Evolutionary conservation across 2,888 invertebrate species (phyloP).

Genomic region (Tetragnatha montana): DNA sequence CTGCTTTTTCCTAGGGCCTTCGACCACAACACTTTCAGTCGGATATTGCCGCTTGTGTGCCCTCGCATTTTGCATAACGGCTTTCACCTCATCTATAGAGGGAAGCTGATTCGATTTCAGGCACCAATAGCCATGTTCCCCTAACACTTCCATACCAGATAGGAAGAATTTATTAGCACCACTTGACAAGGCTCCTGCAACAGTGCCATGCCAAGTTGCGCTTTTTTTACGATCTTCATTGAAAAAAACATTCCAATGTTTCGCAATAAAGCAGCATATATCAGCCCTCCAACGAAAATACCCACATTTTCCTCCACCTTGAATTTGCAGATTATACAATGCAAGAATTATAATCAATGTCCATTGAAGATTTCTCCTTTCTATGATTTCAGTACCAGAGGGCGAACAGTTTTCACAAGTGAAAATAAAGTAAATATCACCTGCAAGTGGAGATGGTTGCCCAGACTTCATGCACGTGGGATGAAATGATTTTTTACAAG

Average conservation of each 20-base stretch:
- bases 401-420: slow-evolving; percentile 83
- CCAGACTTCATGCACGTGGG: slow-evolving; percentile 81
- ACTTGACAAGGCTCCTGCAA: slow-evolving; percentile 88
- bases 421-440: slow-evolving; percentile 86
- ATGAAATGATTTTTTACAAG: slow-evolving; percentile 74
- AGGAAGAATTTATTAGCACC: slow-evolving; percentile 85
- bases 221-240: slow-evolving; percentile 84
- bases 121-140: slow-evolving; percentile 92
- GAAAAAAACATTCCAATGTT: slow-evolving; percentile 86
- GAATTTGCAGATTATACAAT: slow-evolving; percentile 85
- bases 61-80: slow-evolving; percentile 12
- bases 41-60: slow-evolving; percentile 20
- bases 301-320: slow-evolving; percentile 86
- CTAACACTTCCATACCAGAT: slow-evolving; percentile 84
- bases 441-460: slow-evolving; percentile 83
- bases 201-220: slow-evolving; percentile 90
- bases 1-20: slow-evolving; percentile 59
- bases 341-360: slow-evolving; percentile 84
- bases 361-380: slow-evolving; percentile 84
- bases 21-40: slow-evolving; percentile 18
- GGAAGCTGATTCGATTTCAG: slow-evolving; percentile 78
- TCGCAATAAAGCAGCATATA: slow-evolving; percentile 86
- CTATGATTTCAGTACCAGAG: slow-evolving; percentile 80
- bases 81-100: slow-evolving; percentile 71
- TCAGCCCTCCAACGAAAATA: slow-evolving; percentile 92